Evolutionary conservation across 2,888 invertebrate genomes (phyloP).

Genomic region (Drosophila peninsularis): DNA sequence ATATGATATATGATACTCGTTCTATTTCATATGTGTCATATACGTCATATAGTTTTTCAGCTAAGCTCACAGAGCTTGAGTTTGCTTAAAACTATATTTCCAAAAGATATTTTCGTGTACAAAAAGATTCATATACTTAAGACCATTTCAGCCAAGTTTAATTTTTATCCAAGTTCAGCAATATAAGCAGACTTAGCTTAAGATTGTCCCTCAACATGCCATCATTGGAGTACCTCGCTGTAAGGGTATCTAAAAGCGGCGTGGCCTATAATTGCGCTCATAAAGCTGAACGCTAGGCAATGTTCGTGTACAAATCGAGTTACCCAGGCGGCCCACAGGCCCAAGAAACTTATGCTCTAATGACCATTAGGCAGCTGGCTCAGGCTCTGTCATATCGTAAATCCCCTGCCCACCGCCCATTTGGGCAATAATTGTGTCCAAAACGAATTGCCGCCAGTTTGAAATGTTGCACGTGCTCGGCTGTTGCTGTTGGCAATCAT

Average conservation of each 20-base stretch:
- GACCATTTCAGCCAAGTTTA: no score
- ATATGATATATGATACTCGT: no score
- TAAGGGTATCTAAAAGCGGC: neutral
- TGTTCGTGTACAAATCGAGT: constrained; percentile 65
- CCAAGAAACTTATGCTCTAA: constrained; percentile 35
- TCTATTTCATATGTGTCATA: no score
- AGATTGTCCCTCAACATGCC: no score
- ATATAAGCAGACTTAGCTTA: no score
- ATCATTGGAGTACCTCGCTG: no score
- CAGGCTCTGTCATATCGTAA: constrained; percentile 27
- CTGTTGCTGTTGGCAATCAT: constrained; percentile 21
- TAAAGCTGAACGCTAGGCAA: constrained; percentile 43
- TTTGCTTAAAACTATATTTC: no score
- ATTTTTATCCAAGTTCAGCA: no score
- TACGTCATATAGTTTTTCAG: no score
- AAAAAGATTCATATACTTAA: no score
- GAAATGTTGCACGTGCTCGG: constrained; percentile 66
- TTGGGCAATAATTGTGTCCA: constrained; percentile 66
- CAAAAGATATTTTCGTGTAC: no score
- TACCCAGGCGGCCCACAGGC: constrained; percentile 42
- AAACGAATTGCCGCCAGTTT: constrained; percentile 49
- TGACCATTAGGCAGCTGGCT: constrained; percentile 49
- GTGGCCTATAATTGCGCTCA: constrained; percentile 34
- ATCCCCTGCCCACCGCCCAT: constrained; percentile 6
- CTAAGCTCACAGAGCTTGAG: no score